Base-by-base conservation (phyloP, 1,140 invertebrate species). In the Hesperophylax magnus region DNA sequence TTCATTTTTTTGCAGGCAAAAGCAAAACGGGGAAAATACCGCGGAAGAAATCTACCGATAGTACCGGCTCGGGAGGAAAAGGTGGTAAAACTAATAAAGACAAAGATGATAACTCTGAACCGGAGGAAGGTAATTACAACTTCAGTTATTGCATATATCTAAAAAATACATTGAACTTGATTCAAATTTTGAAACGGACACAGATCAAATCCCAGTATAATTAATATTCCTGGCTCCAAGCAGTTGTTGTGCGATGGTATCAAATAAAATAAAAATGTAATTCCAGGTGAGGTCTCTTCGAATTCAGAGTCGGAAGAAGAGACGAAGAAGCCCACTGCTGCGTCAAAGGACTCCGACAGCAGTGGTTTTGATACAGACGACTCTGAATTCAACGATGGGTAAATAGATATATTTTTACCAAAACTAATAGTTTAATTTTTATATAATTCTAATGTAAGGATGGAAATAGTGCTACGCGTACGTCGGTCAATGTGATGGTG, bases 91-190 rank as follows among this genome's bases (percentile, higher is more conserved):
- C 87, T 83, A 91, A 90, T 17, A 92, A 91, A 82, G 92, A 93
- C 69, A 90, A 91, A 83, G 39, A 71, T n/a, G 90, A 89, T 77
- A 91, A 91, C 65, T 95, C 95, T 52, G 94, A 96, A 86, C 94
- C 93, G 1, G 93, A 94, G 87, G 93, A 94, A 92, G 93, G 93
- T 93, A 84, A 75, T 65, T 34, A 39, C 3, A 39, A 39, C 34
- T 39, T 39, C 27, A 27, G 27, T 27, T 27, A 27, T 27, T n/a
- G n/a, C 2, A 1, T 9, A 6, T 9, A 39, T 39, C 9, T 39
- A 39, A 39, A 39, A 39, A 39, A 39, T 4, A 39, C 3, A 39
- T 39, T 39, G 34, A 4, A 39, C 7, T 39, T 9, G 34, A 39
- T 39, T 39, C 31, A 31, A 3, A 39, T 39, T 39, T 39, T 39